Evolutionary conservation across 2,888 invertebrate genomes (phyloP), one percentile per base, ranked within the genome.

Genomic region (Polylopha cassiicola): DNA sequence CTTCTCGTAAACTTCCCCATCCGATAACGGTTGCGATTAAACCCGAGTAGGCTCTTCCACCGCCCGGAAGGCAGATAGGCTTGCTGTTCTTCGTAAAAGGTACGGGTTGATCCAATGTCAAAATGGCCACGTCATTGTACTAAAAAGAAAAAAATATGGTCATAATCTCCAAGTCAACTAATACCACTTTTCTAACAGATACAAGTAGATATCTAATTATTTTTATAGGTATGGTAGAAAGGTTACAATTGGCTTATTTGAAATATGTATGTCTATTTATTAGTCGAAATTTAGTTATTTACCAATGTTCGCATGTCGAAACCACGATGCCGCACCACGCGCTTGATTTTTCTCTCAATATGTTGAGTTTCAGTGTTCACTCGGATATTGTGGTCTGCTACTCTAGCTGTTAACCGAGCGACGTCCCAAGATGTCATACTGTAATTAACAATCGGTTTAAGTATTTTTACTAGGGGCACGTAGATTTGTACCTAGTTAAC

Each of bases 391-490:
- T 95, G 89, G 66, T 95, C 95, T 4, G 95, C 95, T 8, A 95
- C 84, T 49, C 93, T 88, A 0, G 93, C 94, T 1, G 92, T 93
- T 37, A 95, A 62, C 33, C 93, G 88, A 0, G 95, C 92, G 1
- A 95, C 95, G 65, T 95, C 95, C 92, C 92, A 93, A 1, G 94
- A 92, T 33, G 91, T 93, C 95, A 95, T 95, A 55, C 95, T 95
- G 65, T 21, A 56, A 62, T 33, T 17, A 10, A 23, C 2, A 18
- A 22, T 7, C 6, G 13, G 3, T 15, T 6, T 8, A 27, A 27
- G 10, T 18, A 16, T 21, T 20, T 31, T 16, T 5, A 3, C 18
- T n/a, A 9, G 16, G 16, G 0, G 5, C 22, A 15, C 1, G 15
- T 9, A 21, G 8, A 3, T 20, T 22, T 14, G 8, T n/a, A n/a